Conservation (phyloP, 2,888 invertebrate species). For the Trachelus stipa region DNA sequence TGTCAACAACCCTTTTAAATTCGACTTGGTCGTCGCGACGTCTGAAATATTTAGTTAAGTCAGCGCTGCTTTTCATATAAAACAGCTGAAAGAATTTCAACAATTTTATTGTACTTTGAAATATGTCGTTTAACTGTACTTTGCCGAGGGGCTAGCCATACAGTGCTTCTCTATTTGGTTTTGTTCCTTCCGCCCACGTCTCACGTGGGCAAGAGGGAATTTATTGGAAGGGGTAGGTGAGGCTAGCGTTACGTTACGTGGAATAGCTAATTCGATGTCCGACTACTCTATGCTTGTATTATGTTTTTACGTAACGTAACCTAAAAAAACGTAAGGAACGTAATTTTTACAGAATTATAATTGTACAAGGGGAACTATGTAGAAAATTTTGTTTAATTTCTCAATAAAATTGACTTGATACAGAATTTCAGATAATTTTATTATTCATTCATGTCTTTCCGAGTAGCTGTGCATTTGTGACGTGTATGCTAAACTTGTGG, state of each 20-base stretch:
- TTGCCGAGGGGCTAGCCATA: neutral
- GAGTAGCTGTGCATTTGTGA: neutral
- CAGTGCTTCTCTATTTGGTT: neutral
- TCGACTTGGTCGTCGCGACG: neutral
- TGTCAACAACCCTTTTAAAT: neutral
- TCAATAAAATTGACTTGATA: neutral
- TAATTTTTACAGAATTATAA: neutral
- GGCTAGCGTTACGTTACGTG: neutral
- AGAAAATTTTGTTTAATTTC: neutral
- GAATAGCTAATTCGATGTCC: neutral
- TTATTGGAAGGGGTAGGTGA: neutral
- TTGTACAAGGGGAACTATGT: neutral
- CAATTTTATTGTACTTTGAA: no score
- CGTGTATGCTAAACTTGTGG: neutral
- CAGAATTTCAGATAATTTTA: neutral
- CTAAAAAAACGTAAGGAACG: neutral
- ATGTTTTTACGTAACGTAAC: neutral
- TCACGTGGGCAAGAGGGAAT: neutral
- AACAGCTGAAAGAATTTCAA: neutral
- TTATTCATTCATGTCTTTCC: neutral
- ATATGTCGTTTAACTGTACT: no score
- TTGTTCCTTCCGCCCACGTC: neutral
- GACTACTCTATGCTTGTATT: neutral
- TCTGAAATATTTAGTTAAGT: neutral
- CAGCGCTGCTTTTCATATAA: neutral